Evolutionary conservation across 2,113 vertebrate genomes (phyloP).

Genomic region (cat (Felis catus)): F.catus_Fca126_mat1.0 CM031415.1:167766501-167767000

Average conservation of each 20-base stretch:
- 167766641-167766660: neutral
- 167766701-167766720: neutral
- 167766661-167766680: neutral
- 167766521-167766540: neutral
- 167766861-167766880: neutral
- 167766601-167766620: neutral
- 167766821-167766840: neutral
- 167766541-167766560: neutral
- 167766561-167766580: neutral
- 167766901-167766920: no score
- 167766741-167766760: neutral
- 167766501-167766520: neutral
- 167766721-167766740: neutral
- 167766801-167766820: neutral
- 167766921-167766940: no score
- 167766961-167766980: no score
- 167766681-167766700: neutral
- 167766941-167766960: no score
- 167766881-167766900: no score
- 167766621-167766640: neutral
- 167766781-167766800: neutral
- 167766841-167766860: neutral
- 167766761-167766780: neutral
- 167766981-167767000: no score
- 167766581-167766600: neutral